Base-by-base conservation (phyloP, 2,797 vertebrate species). In the Choloepus didactylus region DNA sequence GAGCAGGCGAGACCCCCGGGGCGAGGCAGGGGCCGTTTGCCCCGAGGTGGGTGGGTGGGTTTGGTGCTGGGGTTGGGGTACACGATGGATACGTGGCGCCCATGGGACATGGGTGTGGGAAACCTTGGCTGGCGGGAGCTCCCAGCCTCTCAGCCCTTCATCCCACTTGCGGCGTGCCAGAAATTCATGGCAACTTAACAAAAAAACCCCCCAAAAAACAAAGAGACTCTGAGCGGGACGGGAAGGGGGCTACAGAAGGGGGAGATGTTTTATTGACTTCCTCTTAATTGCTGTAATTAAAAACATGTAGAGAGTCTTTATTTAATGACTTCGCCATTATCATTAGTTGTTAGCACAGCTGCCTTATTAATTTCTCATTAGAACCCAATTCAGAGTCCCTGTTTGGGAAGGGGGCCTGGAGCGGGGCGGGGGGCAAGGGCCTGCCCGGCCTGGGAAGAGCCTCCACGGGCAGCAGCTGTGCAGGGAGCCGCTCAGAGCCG, bases 281-380 rank as follows among this genome's bases (percentile, higher is more conserved):
- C 93, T 95, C 82, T 98, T 98, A 98, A 99, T 98, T 98, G 97
- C 97, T 98, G 98, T 98, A 98, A 99, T 99, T 99, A 98, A 98
- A 98, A 98, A 98, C 98, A 98, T 95, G 98, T 98, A 98, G 98
- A 98, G 97, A 98, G 98, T 98, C 98, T 98, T 97, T 98, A 98
- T 98, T 98, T 98, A 98, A 98, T 2, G 98, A 98, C 98, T 98
- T 98, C 97, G 97, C 98, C 98, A 98, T 98, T 98, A 98, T 97
- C 97, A 97, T 98, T 96, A 98, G 97, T 98, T 97, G 97, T 98
- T 98, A 98, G 98, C 95, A 49, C 98, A 98, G 98, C 98, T 98
- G 98, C 97, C 98, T 98, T 98, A 98, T 98, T 99, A 98, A 98
- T 98, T 98, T 98, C 98, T 97, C 98, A 98, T 98, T 98, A 98